phyloP scores from a whole-genome alignment of 2,113 vertebrate species.

The Crotalus horridus region DNA sequence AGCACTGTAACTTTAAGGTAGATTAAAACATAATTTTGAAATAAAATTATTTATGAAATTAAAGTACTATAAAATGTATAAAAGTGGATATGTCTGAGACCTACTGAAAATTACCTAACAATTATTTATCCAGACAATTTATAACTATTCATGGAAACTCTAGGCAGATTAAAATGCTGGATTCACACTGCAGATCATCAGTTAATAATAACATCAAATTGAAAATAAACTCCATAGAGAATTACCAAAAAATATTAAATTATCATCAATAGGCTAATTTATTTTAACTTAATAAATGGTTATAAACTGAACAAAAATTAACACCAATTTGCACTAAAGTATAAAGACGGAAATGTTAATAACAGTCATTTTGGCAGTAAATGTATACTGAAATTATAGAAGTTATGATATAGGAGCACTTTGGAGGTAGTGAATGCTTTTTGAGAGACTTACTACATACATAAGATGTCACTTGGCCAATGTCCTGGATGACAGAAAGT shows the following conservation, averaged over 20 bases:
- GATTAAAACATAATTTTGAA: background rate
- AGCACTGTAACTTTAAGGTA: background rate
- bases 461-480: background rate
- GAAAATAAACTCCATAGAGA: background rate
- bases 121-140: background rate
- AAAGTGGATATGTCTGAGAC: background rate
- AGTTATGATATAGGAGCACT: background rate
- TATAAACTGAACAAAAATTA: background rate
- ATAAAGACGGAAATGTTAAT: background rate
- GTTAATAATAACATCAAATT: background rate
- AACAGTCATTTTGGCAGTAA: background rate
- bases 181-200: background rate
- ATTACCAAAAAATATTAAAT: background rate
- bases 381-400: background rate
- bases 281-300: background rate
- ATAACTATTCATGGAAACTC: background rate
- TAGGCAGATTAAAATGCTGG: background rate
- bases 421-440: background rate
- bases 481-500: background rate
- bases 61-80: background rate
- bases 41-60: background rate
- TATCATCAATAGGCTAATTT: background rate
- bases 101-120: background rate
- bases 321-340: background rate
- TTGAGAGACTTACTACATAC: background rate